Conservation (phyloP, 1,140 invertebrate genomes). For the Gonatopus flavifemur region DNA sequence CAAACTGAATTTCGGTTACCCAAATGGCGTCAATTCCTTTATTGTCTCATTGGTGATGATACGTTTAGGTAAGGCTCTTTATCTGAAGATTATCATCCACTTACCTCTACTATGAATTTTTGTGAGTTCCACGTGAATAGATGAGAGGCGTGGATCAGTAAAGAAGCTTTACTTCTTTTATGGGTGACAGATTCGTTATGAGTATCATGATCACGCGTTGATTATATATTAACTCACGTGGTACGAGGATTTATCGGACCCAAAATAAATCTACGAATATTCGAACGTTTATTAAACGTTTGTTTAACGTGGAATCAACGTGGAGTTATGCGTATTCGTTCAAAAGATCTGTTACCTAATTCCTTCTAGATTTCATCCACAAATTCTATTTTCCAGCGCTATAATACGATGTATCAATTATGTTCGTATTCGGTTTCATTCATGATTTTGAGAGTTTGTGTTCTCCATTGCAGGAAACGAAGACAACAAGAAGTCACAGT, state of each 20-base stretch:
- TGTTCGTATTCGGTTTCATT: background rate
- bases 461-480: slow-evolving; percentile 56
- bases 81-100: background rate
- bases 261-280: background rate
- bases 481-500: slow-evolving; percentile 70
- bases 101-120: slow-evolving; percentile 1
- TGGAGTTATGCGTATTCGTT: background rate
- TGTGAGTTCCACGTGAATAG: background rate
- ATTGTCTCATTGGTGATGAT: slow-evolving; percentile 78
- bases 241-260: background rate
- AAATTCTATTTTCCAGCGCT: background rate
- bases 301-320: background rate
- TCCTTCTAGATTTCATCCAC: background rate
- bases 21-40: slow-evolving; percentile 75
- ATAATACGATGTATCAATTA: background rate
- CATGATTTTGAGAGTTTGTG: slow-evolving; percentile 4
- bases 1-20: slow-evolving; percentile 75
- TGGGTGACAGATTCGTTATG: background rate
- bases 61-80: slow-evolving; percentile 63
- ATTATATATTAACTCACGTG: background rate
- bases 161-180: background rate
- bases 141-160: background rate
- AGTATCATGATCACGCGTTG: background rate
- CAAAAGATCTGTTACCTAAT: background rate
- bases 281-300: background rate